Percentiles rank a stretch among this genome's conserved stretches.
Conservation (phyloP, 2,113 vertebrate species). For the Chionis minor region DNA sequence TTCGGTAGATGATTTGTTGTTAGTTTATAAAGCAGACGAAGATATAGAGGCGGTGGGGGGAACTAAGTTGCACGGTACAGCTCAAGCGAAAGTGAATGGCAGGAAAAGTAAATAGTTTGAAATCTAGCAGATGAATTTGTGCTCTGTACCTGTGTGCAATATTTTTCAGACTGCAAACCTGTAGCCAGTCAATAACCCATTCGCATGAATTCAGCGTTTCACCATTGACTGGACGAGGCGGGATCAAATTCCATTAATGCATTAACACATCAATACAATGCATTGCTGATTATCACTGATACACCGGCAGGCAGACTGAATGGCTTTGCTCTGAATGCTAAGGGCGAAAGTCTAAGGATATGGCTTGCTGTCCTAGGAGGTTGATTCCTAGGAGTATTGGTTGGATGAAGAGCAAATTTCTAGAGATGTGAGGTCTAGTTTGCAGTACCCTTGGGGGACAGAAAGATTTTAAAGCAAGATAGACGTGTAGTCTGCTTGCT, state of each 20-base stretch:
- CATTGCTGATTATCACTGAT: not conserved
- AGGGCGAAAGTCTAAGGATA: not conserved
- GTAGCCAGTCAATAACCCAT: not conserved
- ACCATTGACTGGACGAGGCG: not conserved
- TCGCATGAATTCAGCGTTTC: not conserved
- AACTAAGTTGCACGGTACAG: not conserved
- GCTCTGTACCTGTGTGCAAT: not conserved
- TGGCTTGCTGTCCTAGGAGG: not conserved
- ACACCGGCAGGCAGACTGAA: not conserved
- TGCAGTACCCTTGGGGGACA: not conserved
- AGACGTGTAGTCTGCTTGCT: not conserved
- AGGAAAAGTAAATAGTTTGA: not conserved
- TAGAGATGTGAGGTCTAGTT: not conserved
- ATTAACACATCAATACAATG: not conserved
- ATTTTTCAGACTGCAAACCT: constrained; percentile 6
- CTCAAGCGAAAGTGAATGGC: not conserved
- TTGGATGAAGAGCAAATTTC: not conserved
- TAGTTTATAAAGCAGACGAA: not conserved
- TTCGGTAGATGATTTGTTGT: not conserved
- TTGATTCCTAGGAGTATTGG: not conserved
- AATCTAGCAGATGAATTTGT: not conserved
- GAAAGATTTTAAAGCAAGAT: not conserved
- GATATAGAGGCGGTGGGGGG: no score
- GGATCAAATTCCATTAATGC: not conserved
- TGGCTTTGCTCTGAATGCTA: not conserved